These are phyloP conservation scores for Himantopus leucocephalus DNA, from an alignment of 2,113 vertebrate species.

Conservation along the genomic window DNA sequence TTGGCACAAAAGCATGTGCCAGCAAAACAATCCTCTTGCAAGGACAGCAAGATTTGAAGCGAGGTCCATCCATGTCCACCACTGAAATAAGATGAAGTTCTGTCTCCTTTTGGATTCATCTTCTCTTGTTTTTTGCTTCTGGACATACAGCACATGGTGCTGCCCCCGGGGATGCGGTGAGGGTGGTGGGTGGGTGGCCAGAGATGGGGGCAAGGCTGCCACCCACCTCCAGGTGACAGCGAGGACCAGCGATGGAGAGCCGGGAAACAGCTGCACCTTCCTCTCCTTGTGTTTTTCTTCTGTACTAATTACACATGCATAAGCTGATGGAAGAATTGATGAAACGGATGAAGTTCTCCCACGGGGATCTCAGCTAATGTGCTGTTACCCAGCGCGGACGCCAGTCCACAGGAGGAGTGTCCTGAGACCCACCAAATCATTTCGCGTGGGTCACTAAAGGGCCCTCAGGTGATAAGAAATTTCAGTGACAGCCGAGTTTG, in stretches of 20 bases:
- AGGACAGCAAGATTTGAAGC: accelerated
- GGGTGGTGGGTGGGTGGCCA: background rate
- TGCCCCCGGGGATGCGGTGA: accelerated
- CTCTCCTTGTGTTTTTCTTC: background rate
- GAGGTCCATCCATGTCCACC: accelerated
- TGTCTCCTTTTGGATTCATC: background rate
- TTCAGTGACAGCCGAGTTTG: background rate
- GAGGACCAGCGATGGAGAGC: background rate
- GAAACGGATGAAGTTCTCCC: background rate
- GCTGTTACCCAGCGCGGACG: accelerated
- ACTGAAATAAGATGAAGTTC: background rate
- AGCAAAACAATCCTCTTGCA: background rate
- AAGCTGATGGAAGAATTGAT: background rate
- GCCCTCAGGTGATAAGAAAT: background rate
- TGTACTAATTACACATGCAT: accelerated
- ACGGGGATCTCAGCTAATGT: background rate
- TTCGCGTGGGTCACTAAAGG: background rate
- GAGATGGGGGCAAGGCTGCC: background rate
- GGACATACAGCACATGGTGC: background rate
- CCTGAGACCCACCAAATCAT: background rate
- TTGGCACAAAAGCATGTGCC: background rate
- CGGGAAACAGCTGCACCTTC: accelerated
- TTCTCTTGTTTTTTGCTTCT: background rate
- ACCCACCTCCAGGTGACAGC: background rate
- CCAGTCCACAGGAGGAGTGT: background rate